Conservation (phyloP, 1,140 invertebrate genomes). For the Capitella teleta region DNA sequence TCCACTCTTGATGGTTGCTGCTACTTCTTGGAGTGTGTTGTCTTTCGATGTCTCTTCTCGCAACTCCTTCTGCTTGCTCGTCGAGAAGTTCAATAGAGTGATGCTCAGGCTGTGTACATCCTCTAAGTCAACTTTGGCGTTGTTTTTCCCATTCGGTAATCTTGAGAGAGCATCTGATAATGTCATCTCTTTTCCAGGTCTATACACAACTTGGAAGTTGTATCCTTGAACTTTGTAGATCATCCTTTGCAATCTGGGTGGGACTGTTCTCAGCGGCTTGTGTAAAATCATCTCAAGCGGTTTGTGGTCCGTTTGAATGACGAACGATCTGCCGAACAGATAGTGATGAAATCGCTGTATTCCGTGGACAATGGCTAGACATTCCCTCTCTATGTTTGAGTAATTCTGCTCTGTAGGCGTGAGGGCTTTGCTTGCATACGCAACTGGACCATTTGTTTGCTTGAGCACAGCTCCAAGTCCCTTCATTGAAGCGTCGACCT, state of each 20-base stretch:
- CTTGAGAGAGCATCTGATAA: constrained; percentile 27
- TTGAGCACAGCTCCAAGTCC: constrained; percentile 40
- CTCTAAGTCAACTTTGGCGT: too few relatives aligned
- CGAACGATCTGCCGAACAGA: constrained; percentile 6
- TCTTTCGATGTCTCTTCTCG: too few relatives aligned
- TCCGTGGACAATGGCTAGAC: constrained; percentile 9
- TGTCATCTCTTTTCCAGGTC: constrained; percentile 33
- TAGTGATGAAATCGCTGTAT: constrained; percentile 4
- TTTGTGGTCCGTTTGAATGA: constrained; percentile 12
- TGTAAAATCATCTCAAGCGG: constrained; percentile 32
- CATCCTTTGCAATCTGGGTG: constrained; percentile 41
- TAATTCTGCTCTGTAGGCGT: constrained; percentile 5
- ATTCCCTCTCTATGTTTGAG: constrained; percentile 8
- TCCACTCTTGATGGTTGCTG: too few relatives aligned
- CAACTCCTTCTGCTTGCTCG: too few relatives aligned
- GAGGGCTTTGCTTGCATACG: background rate
- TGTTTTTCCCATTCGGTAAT: too few relatives aligned
- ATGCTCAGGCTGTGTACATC: too few relatives aligned
- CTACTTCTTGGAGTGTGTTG: too few relatives aligned
- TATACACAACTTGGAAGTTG: constrained; percentile 38
- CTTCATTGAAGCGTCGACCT: constrained; percentile 19
- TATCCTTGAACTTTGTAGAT: constrained; percentile 38
- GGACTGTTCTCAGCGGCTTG: constrained; percentile 35
- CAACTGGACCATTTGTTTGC: constrained; percentile 31
- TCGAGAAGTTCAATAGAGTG: too few relatives aligned